Base-by-base conservation (phyloP, 2,113 vertebrate species). In the Cathartes aura region DNA sequence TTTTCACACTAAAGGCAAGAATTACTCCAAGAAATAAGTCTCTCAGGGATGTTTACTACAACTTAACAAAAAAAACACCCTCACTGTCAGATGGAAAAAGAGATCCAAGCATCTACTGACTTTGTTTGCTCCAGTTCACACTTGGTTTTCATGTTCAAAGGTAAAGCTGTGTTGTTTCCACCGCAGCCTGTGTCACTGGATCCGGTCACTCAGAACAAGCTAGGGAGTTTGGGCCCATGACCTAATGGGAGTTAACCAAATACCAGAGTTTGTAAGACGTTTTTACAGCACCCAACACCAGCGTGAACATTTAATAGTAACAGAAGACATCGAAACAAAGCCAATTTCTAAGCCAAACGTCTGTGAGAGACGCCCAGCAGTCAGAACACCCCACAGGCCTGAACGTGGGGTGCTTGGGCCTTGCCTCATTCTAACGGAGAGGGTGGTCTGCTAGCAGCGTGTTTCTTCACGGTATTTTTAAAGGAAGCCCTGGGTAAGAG, bases 221-320 rank as follows among this genome's bases (percentile, higher is more conserved):
- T 2, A 6, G 6, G 12, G 48, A 20, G 11, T 1, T 30, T 4
- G 8, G 48, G 27, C 26, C 24, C 0, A 0, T 2, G 3, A 47
- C 32, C 32, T 7, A 29, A 34, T 0, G 2, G 24, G 15, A 63
- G 32, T 0, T 63, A 22, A 58, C 53, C 16, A 13, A 80, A 3
- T 7, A 34, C 5, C 1, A 16, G 36, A 52, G 2, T 38, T 36
- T 21, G 1, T 11, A 29, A 9, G 4, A 36, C 10, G 26, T 9
- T 92, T 75, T 86, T 20, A 63, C 14, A 68, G 53, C 19, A 34
- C 55, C 30, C 79, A 45, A 2, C 50, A 24, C 13, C n/a, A 72
- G 22, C 13, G 8, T 0, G 8, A 42, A 4, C 15, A 26, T 9
- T 50, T 30, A n/a, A 36, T 2, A 47, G 29, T 3, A 19, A 19